phyloP scores from a whole-genome alignment of 2,113 vertebrate species.

The Phrynocephalus versicolor region DNA sequence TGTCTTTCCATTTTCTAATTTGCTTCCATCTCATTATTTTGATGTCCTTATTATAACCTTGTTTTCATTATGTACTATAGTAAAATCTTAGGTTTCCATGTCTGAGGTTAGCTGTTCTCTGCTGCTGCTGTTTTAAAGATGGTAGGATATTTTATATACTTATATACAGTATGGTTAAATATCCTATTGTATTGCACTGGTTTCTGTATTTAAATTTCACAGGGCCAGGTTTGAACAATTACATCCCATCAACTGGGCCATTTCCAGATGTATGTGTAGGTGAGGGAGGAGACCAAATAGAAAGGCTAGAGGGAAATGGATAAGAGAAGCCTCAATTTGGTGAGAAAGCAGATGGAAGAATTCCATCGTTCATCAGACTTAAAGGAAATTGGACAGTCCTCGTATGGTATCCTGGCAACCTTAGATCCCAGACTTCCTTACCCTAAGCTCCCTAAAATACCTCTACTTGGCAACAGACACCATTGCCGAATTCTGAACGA shows the following conservation, averaged over 20 bases:
- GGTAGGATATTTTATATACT: not conserved
- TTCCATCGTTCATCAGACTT: not conserved
- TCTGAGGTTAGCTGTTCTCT: not conserved
- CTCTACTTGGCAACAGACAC: not conserved
- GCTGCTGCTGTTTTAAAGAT: not conserved
- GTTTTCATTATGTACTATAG: not conserved
- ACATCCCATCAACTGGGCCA: not conserved
- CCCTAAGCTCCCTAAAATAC: not conserved
- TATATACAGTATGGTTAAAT: too few species aligned
- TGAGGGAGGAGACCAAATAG: not conserved
- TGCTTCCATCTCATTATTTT: constrained; percentile 19
- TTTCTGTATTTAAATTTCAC: not conserved
- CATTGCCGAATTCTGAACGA: not conserved
- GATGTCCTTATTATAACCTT: not conserved
- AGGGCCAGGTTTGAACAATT: not conserved
- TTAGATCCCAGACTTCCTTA: not conserved
- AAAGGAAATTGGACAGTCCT: not conserved
- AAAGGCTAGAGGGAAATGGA: not conserved
- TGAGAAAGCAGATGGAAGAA: not conserved
- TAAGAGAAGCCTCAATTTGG: too few species aligned
- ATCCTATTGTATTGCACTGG: not conserved
- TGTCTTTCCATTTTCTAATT: constrained; percentile 30
- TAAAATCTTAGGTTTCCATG: not conserved
- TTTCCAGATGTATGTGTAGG: not conserved
- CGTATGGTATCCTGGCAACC: not conserved